phyloP scores from a whole-genome alignment of 1,140 invertebrate genomes.

The Cataglyphis hispanica region DNA sequence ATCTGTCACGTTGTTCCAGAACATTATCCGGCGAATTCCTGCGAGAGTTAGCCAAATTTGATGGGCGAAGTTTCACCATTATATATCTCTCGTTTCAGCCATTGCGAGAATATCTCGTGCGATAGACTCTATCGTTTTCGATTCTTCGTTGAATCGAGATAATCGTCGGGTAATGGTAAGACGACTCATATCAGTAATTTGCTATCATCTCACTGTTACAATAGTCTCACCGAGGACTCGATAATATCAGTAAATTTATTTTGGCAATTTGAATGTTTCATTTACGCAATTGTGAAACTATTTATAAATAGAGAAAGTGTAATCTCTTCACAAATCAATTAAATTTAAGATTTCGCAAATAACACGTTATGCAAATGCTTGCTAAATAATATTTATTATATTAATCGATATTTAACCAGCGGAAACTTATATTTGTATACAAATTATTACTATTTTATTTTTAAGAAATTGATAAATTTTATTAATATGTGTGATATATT shows the following conservation, averaged over 20 bases:
- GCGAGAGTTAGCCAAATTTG: slow-evolving; percentile 58
- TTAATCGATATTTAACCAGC: background rate
- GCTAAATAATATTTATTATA: background rate
- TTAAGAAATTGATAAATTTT: background rate
- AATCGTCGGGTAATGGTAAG: slow-evolving; percentile 30
- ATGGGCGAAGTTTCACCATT: slow-evolving; percentile 61
- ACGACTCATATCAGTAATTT: slow-evolving; percentile 4
- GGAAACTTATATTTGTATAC: background rate
- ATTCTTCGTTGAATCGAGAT: slow-evolving; percentile 42
- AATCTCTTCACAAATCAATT: background rate
- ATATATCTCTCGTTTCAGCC: slow-evolving; percentile 45
- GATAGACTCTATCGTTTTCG: slow-evolving; percentile 52
- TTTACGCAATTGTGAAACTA: background rate
- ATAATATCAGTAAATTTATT: slow-evolving; percentile 6
- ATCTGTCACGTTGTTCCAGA: slow-evolving; percentile 59
- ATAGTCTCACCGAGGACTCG: background rate
- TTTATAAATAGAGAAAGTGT: background rate
- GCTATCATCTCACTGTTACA: slow-evolving; percentile 21
- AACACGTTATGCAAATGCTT: background rate
- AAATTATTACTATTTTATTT: slow-evolving; percentile 2
- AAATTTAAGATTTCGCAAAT: slow-evolving; percentile 7
- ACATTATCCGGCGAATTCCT: slow-evolving; percentile 55
- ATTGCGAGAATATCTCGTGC: slow-evolving; percentile 48
- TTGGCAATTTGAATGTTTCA: background rate
- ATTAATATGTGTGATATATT: background rate